Evolutionary conservation across 2,797 vertebrate genomes (phyloP).

Genomic region (Myotis planiceps): DNA sequence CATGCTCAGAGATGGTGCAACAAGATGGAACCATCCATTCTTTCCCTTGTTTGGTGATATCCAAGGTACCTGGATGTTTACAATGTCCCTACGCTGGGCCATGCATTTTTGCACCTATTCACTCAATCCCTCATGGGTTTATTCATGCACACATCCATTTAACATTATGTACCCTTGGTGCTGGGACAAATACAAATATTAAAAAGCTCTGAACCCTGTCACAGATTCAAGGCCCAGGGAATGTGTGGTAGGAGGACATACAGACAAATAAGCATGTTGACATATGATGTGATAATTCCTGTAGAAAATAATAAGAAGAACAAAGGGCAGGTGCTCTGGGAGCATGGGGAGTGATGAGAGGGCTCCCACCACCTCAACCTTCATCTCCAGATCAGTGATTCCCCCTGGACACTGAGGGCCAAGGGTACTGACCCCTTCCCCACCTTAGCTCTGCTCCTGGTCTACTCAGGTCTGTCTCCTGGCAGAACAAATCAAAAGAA

Average conservation of each 20-base stretch:
- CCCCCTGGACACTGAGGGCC: background rate
- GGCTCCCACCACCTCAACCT: rapidly evolving
- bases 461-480: background rate
- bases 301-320: background rate
- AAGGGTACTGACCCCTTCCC: background rate
- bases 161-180: background rate
- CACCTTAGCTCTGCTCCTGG: background rate
- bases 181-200: background rate
- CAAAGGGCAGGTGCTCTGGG: no score
- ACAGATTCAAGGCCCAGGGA: background rate
- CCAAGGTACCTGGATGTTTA: no score
- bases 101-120: rapidly evolving
- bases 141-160: background rate
- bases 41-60: background rate
- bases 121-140: background rate
- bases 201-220: background rate
- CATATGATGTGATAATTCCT: rapidly evolving
- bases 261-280: background rate
- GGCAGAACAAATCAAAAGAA: background rate
- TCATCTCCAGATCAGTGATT: background rate
- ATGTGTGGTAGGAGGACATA: background rate
- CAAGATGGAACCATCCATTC: rapidly evolving
- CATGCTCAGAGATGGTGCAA: rapidly evolving
- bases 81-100: rapidly evolving
- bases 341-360: rapidly evolving